Base-by-base conservation (phyloP, 1,140 invertebrate species). In the Rhopalosiphum maidis region DNA sequence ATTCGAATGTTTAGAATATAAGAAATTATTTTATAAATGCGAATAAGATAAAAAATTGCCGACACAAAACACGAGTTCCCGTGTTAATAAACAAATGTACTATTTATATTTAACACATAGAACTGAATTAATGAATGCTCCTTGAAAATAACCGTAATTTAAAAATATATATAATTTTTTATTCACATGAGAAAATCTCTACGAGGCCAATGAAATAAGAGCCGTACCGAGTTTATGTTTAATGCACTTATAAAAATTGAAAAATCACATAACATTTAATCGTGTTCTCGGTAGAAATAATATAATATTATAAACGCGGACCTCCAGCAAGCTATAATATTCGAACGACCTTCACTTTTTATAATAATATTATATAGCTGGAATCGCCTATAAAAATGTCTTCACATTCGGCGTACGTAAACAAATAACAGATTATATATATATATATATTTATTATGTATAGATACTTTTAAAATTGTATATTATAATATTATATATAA, bases 351-450 rank as follows among this genome's bases (percentile, higher is more conserved):
- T 77, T 77, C 60, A n/a, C 60, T 86, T 46, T 86, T 46, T 86
- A 86, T 86, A 86, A 86, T 15, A 86, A 86, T 30, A 86, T 86
- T 86, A 46, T 86, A 86, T n/a, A 51, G 87, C 51, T n/a, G 4
- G 9, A 48, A 51, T 89, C 48, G 87, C 21, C 87, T 54, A 89
- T 89, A 89, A 89, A 89, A 89, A 89, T 54, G 87, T 89, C 87
- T 89, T 89, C 87, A 51, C 46, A 22, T 54, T 89, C 87, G 22
- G 48, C n/a, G 48, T 43, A 51, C 48, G 30, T n/a, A 87, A 87
- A 48, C 23, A 86, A 86, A 86, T 46, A 86, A 46, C 30, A 25
- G n/a, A 11, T 41, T 48, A n/a, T 87, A 46, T 87, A 46, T 46
- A 46, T 46, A 30, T 86, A 86, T 86, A 83, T 25, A 43, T 43